Evolutionary conservation across 2,888 invertebrate species (phyloP), one percentile per base, ranked within the genome.

Genomic region (Polyommatus iphigenia): DNA sequence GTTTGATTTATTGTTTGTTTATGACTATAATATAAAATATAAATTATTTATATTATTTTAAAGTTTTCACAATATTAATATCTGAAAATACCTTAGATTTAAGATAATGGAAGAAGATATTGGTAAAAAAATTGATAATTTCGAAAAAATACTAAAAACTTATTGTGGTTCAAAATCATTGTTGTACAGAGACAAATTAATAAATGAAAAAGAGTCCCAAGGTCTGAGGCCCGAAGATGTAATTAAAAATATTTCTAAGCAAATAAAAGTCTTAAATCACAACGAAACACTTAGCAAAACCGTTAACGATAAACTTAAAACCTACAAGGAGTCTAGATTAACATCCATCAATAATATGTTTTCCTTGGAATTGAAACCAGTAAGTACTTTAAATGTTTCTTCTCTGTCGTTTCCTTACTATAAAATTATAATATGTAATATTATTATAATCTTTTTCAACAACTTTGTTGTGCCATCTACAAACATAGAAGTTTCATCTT

Each of bases 211-310:
- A 72, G 82, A 79, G 4, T 78, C 80, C 41, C 32, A 29, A 50
- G 77, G 79, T 67, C 75, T 79, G 20, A 78, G 76, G 54, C 71
- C 79, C 18, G 75, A 85, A 78, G 89, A 90, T 81, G 86, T 93
- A 4, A 82, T 93, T 80, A 80, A 83, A 29, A 85, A 82, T 80
- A 87, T 93, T 13, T 84, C 85, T 24, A 82, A 82, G 15, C 90
- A 93, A 83, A 82, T 93, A n/a, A 88, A 85, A 82, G 89, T 87
- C 0, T 85, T 92, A 6, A 88, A 90, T 71, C 83, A 80, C 4
- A 90, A 92, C 1, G 92, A 93, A 80, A 80, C 78, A 57, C 29
- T 79, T 2, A 85, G 78, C 77, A 82, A 71, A 67, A 3, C 6
- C n/a, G 29, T 46, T 32, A 76, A 8, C 85, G 82, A 79, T 77